Evolutionary conservation across 1,140 invertebrate genomes (phyloP).

Genomic region (Drosophila sucinea): DNA sequence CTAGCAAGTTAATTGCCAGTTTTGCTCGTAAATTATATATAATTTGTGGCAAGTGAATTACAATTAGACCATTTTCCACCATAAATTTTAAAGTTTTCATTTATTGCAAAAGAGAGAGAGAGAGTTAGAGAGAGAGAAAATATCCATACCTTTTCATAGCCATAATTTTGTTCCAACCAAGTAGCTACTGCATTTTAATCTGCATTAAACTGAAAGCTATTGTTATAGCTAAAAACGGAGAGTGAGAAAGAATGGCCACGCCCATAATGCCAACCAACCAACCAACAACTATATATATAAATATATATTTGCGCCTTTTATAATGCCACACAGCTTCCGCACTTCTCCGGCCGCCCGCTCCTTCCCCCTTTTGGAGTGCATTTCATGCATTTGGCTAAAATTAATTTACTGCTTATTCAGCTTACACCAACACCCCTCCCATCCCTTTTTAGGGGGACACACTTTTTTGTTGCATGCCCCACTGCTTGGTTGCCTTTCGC

Average conservation of each 20-base stretch:
- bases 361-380: conserved; percentile 5
- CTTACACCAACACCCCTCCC: conserved; percentile 29
- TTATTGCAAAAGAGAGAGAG: neutral
- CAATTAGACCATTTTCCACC: conserved; percentile 11
- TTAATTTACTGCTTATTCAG: conserved; percentile 60
- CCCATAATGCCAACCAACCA: neutral
- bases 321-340: neutral
- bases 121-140: neutral
- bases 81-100: conserved; percentile 3
- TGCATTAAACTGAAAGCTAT: conserved; percentile 10
- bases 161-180: conserved; percentile 5
- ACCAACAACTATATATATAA: neutral
- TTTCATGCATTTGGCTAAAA: conserved; percentile 37
- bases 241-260: neutral
- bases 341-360: neutral
- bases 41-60: conserved; percentile 35
- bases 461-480: conserved; percentile 32
- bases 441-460: conserved; percentile 34
- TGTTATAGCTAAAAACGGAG: neutral
- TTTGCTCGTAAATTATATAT: conserved; percentile 48
- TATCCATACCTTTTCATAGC: neutral
- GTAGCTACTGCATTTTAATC: conserved; percentile 6
- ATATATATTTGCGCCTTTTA: neutral
- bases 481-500: conserved; percentile 29
- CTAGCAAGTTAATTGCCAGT: conserved; percentile 49